These are phyloP conservation scores for Halictus quadricinctus DNA, from an alignment of 2,888 invertebrate genomes.

Conservation along the genomic window DNA sequence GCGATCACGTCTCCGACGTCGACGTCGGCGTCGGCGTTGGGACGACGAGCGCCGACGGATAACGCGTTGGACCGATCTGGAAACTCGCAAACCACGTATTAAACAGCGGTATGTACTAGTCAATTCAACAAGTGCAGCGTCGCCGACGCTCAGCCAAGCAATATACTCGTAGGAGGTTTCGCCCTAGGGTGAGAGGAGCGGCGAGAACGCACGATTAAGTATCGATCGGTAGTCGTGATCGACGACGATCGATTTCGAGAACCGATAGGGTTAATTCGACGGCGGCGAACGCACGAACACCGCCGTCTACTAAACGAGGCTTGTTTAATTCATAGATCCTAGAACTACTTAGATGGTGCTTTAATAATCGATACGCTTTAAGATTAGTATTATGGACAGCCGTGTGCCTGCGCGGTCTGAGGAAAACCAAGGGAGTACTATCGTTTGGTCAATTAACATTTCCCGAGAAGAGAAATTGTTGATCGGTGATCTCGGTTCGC, in stretches of 20 bases:
- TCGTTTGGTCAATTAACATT: slow-evolving; percentile 52
- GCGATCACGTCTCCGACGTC: slow-evolving; percentile 8
- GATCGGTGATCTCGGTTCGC: background rate
- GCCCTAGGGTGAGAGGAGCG: background rate
- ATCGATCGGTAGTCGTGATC: slow-evolving; percentile 64
- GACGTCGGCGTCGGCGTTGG: background rate
- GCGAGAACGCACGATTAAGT: slow-evolving; percentile 54
- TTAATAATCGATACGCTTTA: slow-evolving; percentile 74
- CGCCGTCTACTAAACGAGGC: slow-evolving; percentile 44
- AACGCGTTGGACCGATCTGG: slow-evolving; percentile 25
- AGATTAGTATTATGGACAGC: slow-evolving; percentile 63
- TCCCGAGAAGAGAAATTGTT: background rate
- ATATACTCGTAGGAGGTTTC: slow-evolving; percentile 64
- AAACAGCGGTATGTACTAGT: slow-evolving; percentile 72
- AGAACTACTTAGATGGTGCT: slow-evolving; percentile 75
- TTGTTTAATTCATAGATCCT: slow-evolving; percentile 68
- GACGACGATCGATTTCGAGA: slow-evolving; percentile 65
- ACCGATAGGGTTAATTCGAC: slow-evolving; percentile 45
- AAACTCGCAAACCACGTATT: slow-evolving; percentile 50
- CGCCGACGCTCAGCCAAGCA: slow-evolving; percentile 74
- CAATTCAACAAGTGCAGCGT: slow-evolving; percentile 76
- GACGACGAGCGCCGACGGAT: slow-evolving; percentile 3
- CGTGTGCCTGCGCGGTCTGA: slow-evolving; percentile 65
- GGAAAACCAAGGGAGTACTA: slow-evolving; percentile 18
- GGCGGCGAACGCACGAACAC: slow-evolving; percentile 11